Percentiles rank a stretch among this genome's conserved stretches.
Evolutionary conservation across 2,113 vertebrate genomes (phyloP).

Genomic region (Protobothrops flavoviridis): DNA sequence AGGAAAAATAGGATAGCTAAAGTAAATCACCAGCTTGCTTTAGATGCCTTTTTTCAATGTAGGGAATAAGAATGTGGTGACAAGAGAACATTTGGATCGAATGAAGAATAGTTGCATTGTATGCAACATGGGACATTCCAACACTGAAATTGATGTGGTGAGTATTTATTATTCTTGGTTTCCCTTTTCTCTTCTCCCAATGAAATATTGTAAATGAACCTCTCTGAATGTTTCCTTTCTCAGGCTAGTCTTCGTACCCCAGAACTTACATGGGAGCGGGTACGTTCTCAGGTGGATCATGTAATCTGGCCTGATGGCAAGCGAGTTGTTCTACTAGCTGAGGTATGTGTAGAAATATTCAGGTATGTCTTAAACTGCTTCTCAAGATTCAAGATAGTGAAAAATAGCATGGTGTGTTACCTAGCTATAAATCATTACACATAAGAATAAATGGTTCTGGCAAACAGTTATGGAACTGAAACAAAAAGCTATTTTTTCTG

Average conservation of each 20-base stretch:
- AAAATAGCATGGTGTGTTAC: not conserved
- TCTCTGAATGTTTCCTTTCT: constrained; percentile 15
- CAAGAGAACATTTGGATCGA: constrained; percentile 91
- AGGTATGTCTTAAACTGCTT: not conserved
- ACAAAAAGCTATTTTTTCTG: too few species aligned
- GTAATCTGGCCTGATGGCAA: constrained; percentile 99
- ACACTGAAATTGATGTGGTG: constrained; percentile 98
- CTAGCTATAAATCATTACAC: not conserved
- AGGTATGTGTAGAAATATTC: constrained; percentile 71
- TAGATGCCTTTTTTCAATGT: constrained; percentile 31
- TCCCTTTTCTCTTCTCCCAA: not conserved
- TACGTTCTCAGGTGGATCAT: constrained; percentile 96
- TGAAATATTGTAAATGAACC: not conserved
- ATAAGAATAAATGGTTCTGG: not conserved
- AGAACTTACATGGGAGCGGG: constrained; percentile 97
- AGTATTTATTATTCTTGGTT: constrained; percentile 42
- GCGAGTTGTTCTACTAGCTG: constrained; percentile 91
- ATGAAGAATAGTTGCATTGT: constrained; percentile 99
- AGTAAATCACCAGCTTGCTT: not conserved
- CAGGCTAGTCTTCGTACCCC: constrained; percentile 95
- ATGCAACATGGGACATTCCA: constrained; percentile 99
- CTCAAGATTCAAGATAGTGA: not conserved
- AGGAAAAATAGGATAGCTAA: not conserved
- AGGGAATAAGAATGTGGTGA: constrained; percentile 99
- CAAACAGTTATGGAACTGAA: not conserved